A percentile compares a stretch with the other conserved stretches of the same genome.
phyloP scores from a whole-genome alignment of 2,113 vertebrate species.

The Dendrocopos noguchii region DNA sequence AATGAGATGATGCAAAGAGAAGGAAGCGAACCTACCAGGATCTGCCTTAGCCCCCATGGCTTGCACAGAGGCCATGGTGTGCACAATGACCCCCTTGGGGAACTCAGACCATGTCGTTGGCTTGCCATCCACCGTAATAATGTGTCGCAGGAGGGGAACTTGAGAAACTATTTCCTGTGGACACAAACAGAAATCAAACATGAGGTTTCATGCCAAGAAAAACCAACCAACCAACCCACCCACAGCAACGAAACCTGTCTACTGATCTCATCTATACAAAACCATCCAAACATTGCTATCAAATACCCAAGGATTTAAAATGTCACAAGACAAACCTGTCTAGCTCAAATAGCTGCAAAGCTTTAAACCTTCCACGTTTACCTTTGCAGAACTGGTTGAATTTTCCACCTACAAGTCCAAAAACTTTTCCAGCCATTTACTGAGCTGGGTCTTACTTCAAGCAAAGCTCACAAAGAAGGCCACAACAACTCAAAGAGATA shows the following conservation, averaged over 20 bases:
- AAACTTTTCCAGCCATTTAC: background rate
- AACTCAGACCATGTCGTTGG: conserved; percentile 80
- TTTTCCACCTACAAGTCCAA: background rate
- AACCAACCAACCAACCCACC: background rate
- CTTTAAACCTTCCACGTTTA: background rate
- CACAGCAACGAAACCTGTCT: accelerated
- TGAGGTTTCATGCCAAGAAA: background rate
- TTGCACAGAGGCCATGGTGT: conserved; percentile 90
- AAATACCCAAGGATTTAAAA: background rate
- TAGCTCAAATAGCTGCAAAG: background rate
- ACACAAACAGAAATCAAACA: background rate
- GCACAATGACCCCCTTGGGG: conserved; percentile 86
- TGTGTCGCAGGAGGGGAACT: conserved; percentile 85
- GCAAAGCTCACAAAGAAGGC: background rate
- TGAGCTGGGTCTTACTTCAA: background rate
- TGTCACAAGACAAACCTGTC: background rate
- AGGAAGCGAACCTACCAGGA: conserved; percentile 70
- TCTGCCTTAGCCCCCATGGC: conserved; percentile 83
- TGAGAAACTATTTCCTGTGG: conserved; percentile 85
- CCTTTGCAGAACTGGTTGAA: background rate
- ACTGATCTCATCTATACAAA: background rate
- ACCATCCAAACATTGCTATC: background rate
- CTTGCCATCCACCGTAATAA: conserved; percentile 88
- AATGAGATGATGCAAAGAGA: background rate
- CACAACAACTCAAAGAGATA: background rate